Percentiles rank a stretch among this genome's conserved stretches.
These are phyloP conservation scores for Pyrocoelia pectoralis DNA, from an alignment of 2,888 invertebrate genomes.

Conservation along the genomic window DNA sequence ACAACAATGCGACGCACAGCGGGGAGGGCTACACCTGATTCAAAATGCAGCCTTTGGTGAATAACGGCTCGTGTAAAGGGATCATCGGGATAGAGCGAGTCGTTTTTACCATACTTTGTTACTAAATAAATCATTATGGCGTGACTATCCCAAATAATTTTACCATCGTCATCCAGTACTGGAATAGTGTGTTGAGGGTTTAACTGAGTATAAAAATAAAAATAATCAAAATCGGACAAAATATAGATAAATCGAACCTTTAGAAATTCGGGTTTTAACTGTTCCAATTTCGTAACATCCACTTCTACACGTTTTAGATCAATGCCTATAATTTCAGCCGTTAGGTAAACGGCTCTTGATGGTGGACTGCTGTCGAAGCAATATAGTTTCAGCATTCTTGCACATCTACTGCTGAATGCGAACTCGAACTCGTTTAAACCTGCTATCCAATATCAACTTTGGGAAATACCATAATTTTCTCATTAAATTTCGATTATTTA, in stretches of 20 bases:
- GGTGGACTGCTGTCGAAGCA: constrained; percentile 3
- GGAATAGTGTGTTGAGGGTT: constrained; percentile 72
- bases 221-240: neutral
- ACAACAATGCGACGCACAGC: constrained; percentile 59
- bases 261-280: constrained; percentile 56
- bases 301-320: neutral
- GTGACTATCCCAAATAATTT: constrained; percentile 62
- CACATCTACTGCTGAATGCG: too few relatives aligned
- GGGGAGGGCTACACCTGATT: constrained; percentile 62
- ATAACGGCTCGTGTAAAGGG: constrained; percentile 62
- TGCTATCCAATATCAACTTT: too few relatives aligned
- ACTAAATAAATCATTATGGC: constrained; percentile 63
- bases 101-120: constrained; percentile 63
- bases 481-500: too few relatives aligned
- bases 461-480: too few relatives aligned
- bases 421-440: too few relatives aligned
- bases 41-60: constrained; percentile 65
- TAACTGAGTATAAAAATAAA: constrained; percentile 61
- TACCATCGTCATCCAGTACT: constrained; percentile 65
- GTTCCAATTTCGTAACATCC: constrained; percentile 61
- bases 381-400: constrained; percentile 7
- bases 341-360: constrained; percentile 9
- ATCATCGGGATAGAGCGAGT: constrained; percentile 66
- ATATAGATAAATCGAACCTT: constrained; percentile 51
- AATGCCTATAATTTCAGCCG: neutral